Base-by-base conservation (phyloP, 1,140 invertebrate genomes). In the Dendroctonus valens region DNA sequence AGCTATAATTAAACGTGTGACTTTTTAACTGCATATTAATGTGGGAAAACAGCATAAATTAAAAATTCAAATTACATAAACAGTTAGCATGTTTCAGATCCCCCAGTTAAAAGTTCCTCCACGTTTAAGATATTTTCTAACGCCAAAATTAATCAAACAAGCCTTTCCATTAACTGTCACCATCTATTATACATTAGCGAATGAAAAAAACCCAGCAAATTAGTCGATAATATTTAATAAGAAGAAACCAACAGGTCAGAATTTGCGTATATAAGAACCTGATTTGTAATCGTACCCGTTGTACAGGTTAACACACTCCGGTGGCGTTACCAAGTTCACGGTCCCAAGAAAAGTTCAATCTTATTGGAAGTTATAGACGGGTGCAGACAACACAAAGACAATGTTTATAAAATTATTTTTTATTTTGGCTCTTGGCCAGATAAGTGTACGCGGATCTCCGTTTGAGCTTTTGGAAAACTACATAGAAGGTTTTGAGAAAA, bases 381-480 rank as follows among this genome's bases (percentile, higher is more conserved):
- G 26, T 26, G 26, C 26, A 26, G 26, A 26, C 11, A 55, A 38
- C 14, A 2, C 14, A 6, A 55, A 11, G 14, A 59, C 38, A 59
- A 59, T 50, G 42, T 9, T n/a, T n/a, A n/a, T 59, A 51, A 61
- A 61, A 61, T n/a, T 61, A 26, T 38, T 61, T 61, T 40, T 11
- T 51, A 14, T 51, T 51, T 46, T 61, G 41, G n/a, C 37, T 4
- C n/a, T 54, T 7, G 7, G 53, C 6, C 38, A 48, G 12, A 39
- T 51, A n/a, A n/a, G 9, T 7, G 44, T 51, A 5, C 7, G 41
- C 41, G 54, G 60, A 26, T 70, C 70, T 0, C 68, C 70, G 14
- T 73, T 73, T 52, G 68, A 69, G n/a, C 60, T 72, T 7, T 59
- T 67, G 37, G 64, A 70, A n/a, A 57, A 71, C 44, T 73, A 72